Evolutionary conservation across 1,140 invertebrate genomes (phyloP).

Genomic region (Pissodes strobi): DNA sequence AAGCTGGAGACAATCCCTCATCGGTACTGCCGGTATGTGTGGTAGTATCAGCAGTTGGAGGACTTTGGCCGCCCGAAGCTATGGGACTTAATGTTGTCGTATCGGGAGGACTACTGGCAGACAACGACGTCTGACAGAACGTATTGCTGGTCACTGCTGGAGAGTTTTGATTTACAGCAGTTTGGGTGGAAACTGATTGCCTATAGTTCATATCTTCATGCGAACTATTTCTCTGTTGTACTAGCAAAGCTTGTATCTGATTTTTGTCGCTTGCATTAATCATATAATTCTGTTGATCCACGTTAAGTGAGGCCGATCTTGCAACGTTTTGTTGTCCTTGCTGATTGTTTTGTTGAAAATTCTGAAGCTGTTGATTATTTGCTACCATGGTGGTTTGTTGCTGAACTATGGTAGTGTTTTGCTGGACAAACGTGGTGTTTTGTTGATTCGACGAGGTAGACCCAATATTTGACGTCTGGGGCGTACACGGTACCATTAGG

Average conservation of each 20-base stretch:
- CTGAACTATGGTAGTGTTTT: slow-evolving; percentile 71
- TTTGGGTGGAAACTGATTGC: slow-evolving; percentile 77
- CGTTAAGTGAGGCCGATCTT: slow-evolving; percentile 45
- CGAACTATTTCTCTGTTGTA: slow-evolving; percentile 55
- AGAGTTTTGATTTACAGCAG: slow-evolving; percentile 65
- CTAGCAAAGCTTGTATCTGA: slow-evolving; percentile 58
- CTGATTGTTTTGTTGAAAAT: slow-evolving; percentile 44
- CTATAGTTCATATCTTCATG: slow-evolving; percentile 50
- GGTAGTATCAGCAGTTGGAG: slow-evolving; percentile 63
- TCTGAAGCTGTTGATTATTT: slow-evolving; percentile 64
- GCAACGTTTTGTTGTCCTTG: slow-evolving; percentile 37
- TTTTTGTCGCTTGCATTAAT: slow-evolving; percentile 53
- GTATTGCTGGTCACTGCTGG: slow-evolving; percentile 62
- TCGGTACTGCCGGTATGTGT: slow-evolving; percentile 61
- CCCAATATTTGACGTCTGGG: slow-evolving; percentile 62
- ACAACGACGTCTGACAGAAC: slow-evolving; percentile 59
- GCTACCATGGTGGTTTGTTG: slow-evolving; percentile 73
- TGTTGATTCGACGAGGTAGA: slow-evolving; percentile 61
- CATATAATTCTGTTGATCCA: slow-evolving; percentile 53
- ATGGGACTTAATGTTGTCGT: slow-evolving; percentile 79
- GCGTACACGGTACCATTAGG: slow-evolving; percentile 75
- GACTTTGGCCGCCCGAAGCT: slow-evolving; percentile 60
- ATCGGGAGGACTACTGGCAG: slow-evolving; percentile 68
- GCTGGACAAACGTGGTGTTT: slow-evolving; percentile 73
- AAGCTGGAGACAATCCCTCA: slow-evolving; percentile 55